Percentiles rank a stretch among this genome's conserved stretches.
These are phyloP conservation scores for Esox niger DNA, from an alignment of 2,113 vertebrate species.

Conservation along the genomic window DNA sequence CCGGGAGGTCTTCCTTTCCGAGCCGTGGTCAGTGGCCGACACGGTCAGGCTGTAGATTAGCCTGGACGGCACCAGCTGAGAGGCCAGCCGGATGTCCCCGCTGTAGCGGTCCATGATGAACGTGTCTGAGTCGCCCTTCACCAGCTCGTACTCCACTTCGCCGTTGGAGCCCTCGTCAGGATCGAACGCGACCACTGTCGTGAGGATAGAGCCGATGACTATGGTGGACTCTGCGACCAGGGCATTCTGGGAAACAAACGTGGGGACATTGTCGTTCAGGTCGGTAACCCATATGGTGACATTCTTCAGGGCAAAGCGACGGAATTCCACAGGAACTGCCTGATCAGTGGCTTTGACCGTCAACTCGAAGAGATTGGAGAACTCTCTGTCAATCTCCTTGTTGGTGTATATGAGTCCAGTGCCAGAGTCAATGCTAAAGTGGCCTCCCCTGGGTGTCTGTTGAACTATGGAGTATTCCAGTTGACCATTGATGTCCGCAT, in stretches of 20 bases:
- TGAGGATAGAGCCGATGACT: slow-evolving; percentile 88
- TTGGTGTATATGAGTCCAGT: slow-evolving; percentile 84
- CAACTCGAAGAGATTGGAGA: slow-evolving; percentile 92
- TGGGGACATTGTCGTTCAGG: slow-evolving; percentile 89
- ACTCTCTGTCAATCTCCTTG: slow-evolving; percentile 90
- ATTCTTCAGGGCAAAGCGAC: slow-evolving; percentile 89
- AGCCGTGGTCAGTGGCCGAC: slow-evolving; percentile 89
- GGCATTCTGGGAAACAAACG: slow-evolving; percentile 90
- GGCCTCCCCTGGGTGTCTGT: slow-evolving; percentile 87
- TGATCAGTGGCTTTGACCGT: slow-evolving; percentile 92
- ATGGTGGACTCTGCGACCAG: slow-evolving; percentile 87
- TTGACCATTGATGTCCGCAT: slow-evolving; percentile 92
- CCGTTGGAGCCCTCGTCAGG: slow-evolving; percentile 92
- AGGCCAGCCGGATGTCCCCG: slow-evolving; percentile 86
- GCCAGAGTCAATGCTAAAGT: slow-evolving; percentile 84
- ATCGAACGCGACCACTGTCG: slow-evolving; percentile 88
- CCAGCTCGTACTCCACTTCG: slow-evolving; percentile 92
- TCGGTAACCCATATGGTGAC: slow-evolving; percentile 94
- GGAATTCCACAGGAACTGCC: slow-evolving; percentile 87
- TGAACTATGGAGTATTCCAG: slow-evolving; percentile 88
- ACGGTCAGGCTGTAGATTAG: slow-evolving; percentile 88
- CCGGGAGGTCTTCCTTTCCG: slow-evolving; percentile 82
- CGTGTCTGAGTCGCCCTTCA: slow-evolving; percentile 87
- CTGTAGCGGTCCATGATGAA: slow-evolving; percentile 96
- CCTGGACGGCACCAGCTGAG: slow-evolving; percentile 83